Evolutionary conservation across 2,888 invertebrate genomes (phyloP), one percentile per base, ranked within the genome.

Genomic region (Selenia dentaria): DNA sequence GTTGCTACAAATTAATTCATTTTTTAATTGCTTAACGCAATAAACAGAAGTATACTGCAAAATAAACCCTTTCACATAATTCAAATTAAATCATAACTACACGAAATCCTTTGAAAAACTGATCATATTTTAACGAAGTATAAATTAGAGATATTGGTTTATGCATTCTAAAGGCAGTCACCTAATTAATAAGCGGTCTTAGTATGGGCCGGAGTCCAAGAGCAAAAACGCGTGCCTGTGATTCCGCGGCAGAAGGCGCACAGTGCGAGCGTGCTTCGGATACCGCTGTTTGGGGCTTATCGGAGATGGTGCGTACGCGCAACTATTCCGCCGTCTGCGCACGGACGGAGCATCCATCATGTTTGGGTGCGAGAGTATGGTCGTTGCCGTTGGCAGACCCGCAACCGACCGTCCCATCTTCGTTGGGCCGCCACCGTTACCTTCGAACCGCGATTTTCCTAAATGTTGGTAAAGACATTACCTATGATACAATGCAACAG

Each of bases 291-390:
- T 76, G 78, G 71, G 74, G 70, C 75, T 76, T 74, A 64, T 67
- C 64, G 67, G 72, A 68, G 70, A 74, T 73, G 74, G 69, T 70
- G 76, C 78, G 82, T 79, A 85, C 83, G 86, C 83, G 74, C 72
- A 82, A 79, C 77, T 81, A 87, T 87, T 85, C 71, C 80, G 79
- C 68, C n/a, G n/a, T n/a, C n/a, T n/a, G n/a, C n/a, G n/a, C n/a
- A n/a, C n/a, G n/a, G n/a, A n/a, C n/a, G n/a, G n/a, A n/a, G n/a
- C n/a, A n/a, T n/a, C n/a, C n/a, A n/a, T n/a, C n/a, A n/a, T 80
- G 79, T 82, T 53, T 54, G 47, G 48, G 51, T 57, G 62, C 59
- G 57, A 16, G 47, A 44, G 59, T 68, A 59, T 68, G 79, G 76
- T 81, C 74, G 64, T 63, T 57, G 79, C 64, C 76, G 82, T 74